Base-by-base conservation (phyloP, 2,888 invertebrate genomes). In the Bugula neritina region DNA sequence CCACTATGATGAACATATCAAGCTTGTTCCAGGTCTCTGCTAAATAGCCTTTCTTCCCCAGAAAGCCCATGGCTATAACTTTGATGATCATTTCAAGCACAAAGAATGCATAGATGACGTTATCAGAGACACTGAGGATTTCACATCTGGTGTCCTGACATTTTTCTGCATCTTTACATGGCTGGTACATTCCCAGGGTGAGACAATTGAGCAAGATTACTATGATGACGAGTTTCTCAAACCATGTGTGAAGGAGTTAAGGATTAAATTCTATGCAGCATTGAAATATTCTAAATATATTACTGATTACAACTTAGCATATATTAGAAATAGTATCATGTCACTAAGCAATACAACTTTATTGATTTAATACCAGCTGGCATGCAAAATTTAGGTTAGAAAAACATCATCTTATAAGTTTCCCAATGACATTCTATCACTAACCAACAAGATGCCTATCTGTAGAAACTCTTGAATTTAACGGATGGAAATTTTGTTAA, bases 171-270 rank as follows among this genome's bases (percentile, higher is more conserved):
- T 84, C 97, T 80, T 93, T 92, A 85, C 99, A 99, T 31, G 99
- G 99, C 86, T 97, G 94, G 86, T 98, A 99, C 98, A 99, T 98
- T 74, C 99, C 99, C 81, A 99, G 88, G 21, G 99, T 99, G 78
- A 99, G 89, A 87, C 99, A 99, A 88, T 99, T 99, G 82, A 99
- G 88, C 79, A 99, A 87, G 82, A 99, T 99, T 76, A 98, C 96
- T 86, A 94, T 88, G 93, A 99, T 99, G 81, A 96, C 97, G 81
- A 98, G 88, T 78, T 98, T 90, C 87, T 99, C 99, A 88, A 99
- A 99, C 98, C 98, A 99, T 86, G 92, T 94, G 83, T 74, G 80
- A 73, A 21, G 17, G 72, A 71, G 82, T 82, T 80, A 83, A 83
- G 81, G 81, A 78, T 73, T 55, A 3, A 89, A 94, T 43, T n/a